phyloP scores from a whole-genome alignment of 1,140 invertebrate genomes.

The Dreissena rostriformis region DNA sequence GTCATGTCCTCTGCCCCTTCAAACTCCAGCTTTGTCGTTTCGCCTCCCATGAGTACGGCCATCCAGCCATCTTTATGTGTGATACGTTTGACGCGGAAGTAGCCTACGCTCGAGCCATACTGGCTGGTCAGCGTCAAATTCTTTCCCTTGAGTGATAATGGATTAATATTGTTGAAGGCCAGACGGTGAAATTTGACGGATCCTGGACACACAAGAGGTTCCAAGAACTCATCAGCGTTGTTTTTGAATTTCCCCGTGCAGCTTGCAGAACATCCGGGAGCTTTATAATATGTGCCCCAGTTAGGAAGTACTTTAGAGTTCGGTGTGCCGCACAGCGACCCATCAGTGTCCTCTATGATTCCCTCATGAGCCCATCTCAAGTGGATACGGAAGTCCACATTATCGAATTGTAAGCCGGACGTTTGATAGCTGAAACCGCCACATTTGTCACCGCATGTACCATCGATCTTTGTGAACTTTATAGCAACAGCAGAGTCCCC shows the following conservation, averaged over 20 bases:
- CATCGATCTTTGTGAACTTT: constrained; percentile 62
- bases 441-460: constrained; percentile 63
- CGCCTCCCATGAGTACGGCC: constrained; percentile 56
- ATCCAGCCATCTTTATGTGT: constrained; percentile 72
- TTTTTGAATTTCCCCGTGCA: constrained; percentile 22
- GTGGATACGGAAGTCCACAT: constrained; percentile 58
- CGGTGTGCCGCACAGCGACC: constrained; percentile 61
- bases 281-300: constrained; percentile 48
- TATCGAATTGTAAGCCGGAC: constrained; percentile 56
- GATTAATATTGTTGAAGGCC: constrained; percentile 67
- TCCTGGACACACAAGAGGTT: constrained; percentile 59
- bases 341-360: constrained; percentile 68
- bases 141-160: constrained; percentile 62
- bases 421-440: constrained; percentile 64
- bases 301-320: constrained; percentile 57
- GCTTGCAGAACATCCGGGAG: constrained; percentile 38
- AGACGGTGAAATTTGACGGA: constrained; percentile 67
- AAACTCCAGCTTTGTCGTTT: constrained; percentile 63
- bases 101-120: constrained; percentile 53
- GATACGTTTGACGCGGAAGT: constrained; percentile 59
- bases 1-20: constrained; percentile 65
- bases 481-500: constrained; percentile 33
- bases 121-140: constrained; percentile 59
- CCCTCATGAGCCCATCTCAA: constrained; percentile 71
- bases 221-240: constrained; percentile 30